These are phyloP conservation scores for Chloroclysta siterata DNA, from an alignment of 2,888 invertebrate genomes.

Conservation along the genomic window DNA sequence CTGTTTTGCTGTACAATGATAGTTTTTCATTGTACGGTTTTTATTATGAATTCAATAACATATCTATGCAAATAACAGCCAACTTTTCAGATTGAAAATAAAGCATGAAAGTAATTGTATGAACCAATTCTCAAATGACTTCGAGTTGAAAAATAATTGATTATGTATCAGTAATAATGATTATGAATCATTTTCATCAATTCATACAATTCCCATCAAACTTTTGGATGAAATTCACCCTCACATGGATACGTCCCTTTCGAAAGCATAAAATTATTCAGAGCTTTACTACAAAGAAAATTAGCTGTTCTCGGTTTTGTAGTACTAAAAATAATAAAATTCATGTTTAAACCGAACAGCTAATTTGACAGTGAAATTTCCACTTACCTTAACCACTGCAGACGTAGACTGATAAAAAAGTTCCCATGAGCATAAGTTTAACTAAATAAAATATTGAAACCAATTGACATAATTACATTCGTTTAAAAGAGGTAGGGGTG, in stretches of 20 bases:
- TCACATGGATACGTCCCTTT: slow-evolving; percentile 55
- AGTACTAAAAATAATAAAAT: not conserved
- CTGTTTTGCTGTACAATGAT: slow-evolving; percentile 8
- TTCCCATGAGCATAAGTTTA: slow-evolving; percentile 29
- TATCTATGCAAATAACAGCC: not conserved
- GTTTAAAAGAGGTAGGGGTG: too few relatives aligned
- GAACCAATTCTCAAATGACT: slow-evolving; percentile 7
- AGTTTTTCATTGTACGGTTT: not conserved
- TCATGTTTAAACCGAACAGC: slow-evolving; percentile 24
- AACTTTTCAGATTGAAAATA: slow-evolving; percentile 23
- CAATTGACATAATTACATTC: too few relatives aligned
- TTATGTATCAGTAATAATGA: not conserved
- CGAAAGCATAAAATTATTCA: slow-evolving; percentile 18
- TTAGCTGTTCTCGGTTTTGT: slow-evolving; percentile 32
- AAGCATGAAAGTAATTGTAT: slow-evolving; percentile 13
- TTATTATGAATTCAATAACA: not conserved
- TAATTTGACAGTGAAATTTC: slow-evolving; percentile 29
- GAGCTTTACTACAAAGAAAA: slow-evolving; percentile 35
- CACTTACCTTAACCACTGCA: slow-evolving; percentile 34
- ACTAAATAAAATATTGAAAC: too few relatives aligned
- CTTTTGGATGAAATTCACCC: slow-evolving; percentile 23
- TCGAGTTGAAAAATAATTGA: not conserved
- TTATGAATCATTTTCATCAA: not conserved
- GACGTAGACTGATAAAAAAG: slow-evolving; percentile 21
- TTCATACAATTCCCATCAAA: slow-evolving; percentile 31